These are phyloP conservation scores for Cephus cinctus DNA, from an alignment of 1,140 invertebrate species.

Conservation along the genomic window DNA sequence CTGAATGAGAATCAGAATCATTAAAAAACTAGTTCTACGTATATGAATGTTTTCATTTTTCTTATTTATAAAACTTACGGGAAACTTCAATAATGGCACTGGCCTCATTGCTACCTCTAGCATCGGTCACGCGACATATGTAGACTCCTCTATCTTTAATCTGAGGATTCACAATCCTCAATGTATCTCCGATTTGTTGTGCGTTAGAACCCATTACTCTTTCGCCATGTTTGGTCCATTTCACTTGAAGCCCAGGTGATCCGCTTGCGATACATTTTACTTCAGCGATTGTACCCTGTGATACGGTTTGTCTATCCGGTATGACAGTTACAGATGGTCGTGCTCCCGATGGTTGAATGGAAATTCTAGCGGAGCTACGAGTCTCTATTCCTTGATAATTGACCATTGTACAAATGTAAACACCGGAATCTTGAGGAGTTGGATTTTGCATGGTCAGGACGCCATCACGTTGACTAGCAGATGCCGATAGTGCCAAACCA, in stretches of 20 bases:
- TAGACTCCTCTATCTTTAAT: conserved; percentile 80
- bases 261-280: conserved; percentile 74
- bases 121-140: conserved; percentile 68
- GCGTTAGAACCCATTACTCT: conserved; percentile 60
- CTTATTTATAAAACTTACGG: conserved; percentile 61
- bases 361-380: conserved; percentile 34
- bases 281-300: conserved; percentile 75
- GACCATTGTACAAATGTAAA: conserved; percentile 77
- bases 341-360: conserved; percentile 31
- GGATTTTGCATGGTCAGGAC: conserved; percentile 71
- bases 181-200: conserved; percentile 65
- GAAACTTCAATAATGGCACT: conserved; percentile 82
- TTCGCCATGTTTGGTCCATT: conserved; percentile 77
- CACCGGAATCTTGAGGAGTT: conserved; percentile 68
- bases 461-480: conserved; percentile 63
- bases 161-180: conserved; percentile 70
- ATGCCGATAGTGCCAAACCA: conserved; percentile 54
- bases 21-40: conserved; percentile 6
- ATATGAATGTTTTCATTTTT: conserved; percentile 3
- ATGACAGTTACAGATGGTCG: conserved; percentile 63
- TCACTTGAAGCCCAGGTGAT: conserved; percentile 67
- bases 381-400: conserved; percentile 39
- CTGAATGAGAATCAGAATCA: conserved; percentile 62
- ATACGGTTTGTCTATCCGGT: conserved; percentile 68
- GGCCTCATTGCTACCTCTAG: conserved; percentile 61